Evolutionary conservation across 64 coral and sea anemone genomes (phyloP).

Genomic region (Catalaphyllia jardinei): DNA sequence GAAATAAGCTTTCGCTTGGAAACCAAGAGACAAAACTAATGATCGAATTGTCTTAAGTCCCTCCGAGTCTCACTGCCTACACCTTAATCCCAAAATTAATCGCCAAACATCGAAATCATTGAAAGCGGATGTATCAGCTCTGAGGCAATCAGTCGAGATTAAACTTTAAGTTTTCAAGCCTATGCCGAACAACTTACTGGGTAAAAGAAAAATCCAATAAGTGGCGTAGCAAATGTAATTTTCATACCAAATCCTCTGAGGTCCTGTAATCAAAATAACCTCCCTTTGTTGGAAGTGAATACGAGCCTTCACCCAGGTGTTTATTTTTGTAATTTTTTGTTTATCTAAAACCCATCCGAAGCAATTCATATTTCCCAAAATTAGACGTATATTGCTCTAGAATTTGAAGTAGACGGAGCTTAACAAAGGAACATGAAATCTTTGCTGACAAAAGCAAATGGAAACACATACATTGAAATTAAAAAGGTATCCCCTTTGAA

Average conservation of each 20-base stretch:
- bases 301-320: not conserved
- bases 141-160: not conserved
- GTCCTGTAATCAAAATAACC: not conserved
- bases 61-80: not conserved
- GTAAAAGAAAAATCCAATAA: not conserved
- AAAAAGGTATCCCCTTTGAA: not conserved
- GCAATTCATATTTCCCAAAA: conserved; percentile 16
- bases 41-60: not conserved
- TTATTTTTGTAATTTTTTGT: conserved; percentile 50
- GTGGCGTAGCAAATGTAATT: not conserved
- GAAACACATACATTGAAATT: not conserved
- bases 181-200: not conserved
- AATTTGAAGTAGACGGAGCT: not conserved
- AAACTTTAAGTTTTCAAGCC: not conserved
- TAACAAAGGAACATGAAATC: not conserved
- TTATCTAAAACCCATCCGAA: not conserved
- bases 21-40: not conserved
- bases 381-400: not conserved
- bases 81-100: not conserved
- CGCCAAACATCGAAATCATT: not conserved
- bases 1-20: not conserved
- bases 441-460: not conserved
- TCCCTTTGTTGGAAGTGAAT: conserved; percentile 5
- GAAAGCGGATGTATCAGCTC: not conserved
- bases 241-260: not conserved